Conservation (phyloP, 2,797 vertebrate genomes). For the Hirundo rustica region DNA sequence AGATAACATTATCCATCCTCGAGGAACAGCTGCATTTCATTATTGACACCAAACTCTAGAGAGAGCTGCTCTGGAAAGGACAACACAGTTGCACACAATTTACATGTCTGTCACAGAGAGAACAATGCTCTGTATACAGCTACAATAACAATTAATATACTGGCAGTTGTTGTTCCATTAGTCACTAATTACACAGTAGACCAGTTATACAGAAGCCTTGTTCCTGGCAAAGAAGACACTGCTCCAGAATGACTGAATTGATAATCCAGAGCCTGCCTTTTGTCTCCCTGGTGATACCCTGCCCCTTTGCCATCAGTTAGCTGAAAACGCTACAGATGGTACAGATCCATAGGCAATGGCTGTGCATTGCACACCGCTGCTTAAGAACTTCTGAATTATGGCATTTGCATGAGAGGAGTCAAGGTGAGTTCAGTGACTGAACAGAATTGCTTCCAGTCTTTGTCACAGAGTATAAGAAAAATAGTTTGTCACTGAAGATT, state of each 20-base stretch:
- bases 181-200: constrained; percentile 54
- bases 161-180: constrained; percentile 40
- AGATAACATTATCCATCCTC: not conserved
- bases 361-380: not conserved
- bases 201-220: constrained; percentile 5
- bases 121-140: constrained; percentile 32
- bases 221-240: constrained; percentile 16
- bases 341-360: not conserved
- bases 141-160: constrained; percentile 36
- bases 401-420: constrained; percentile 51
- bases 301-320: constrained; percentile 1
- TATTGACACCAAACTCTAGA: constrained; percentile 41
- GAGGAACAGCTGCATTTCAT: constrained; percentile 33
- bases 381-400: constrained; percentile 39
- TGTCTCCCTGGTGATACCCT: not conserved
- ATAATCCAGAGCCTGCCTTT: not conserved
- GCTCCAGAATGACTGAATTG: not conserved
- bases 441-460: constrained; percentile 47
- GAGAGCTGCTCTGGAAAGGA: constrained; percentile 20
- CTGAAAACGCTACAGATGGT: not conserved
- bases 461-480: constrained; percentile 27
- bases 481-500: constrained; percentile 19
- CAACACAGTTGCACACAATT: not conserved
- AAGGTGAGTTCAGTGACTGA: constrained; percentile 53
- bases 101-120: not conserved